Evolutionary conservation across 2,888 invertebrate genomes (phyloP), one percentile per base, ranked within the genome.

Genomic region (Zhengitettix transpicula): DNA sequence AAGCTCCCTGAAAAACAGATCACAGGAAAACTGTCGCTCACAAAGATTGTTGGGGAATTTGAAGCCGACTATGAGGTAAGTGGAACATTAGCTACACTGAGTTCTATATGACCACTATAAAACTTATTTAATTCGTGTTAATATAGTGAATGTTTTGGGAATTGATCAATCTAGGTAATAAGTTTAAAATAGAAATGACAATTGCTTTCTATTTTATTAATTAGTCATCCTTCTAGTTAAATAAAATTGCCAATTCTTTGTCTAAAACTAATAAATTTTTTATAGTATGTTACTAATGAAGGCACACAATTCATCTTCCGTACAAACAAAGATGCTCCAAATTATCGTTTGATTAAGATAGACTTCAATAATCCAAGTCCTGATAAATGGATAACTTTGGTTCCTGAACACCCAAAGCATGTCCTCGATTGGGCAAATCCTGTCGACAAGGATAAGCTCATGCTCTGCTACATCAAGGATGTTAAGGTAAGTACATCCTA

Each of bases 281-380:
- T 76, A 64, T 75, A 95, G 89, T 97, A 94, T 71, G 77, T 98
- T 16, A 90, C 94, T 28, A 97, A 95, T 73, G 83, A 87, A 64
- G 94, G 85, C 0, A 80, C 84, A 0, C 79, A 85, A 66, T 86
- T 87, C 65, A 82, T 89, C 69, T 89, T 98, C 73, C 84, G 88
- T 55, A 97, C 98, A 28, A 97, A 98, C 74, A 89, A 90, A 73
- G 81, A 91, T 72, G 90, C 98, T 1, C 90, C 95, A 9, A 93
- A 93, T 74, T 95, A 93, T 75, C 83, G 87, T 64, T 78, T 98
- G 52, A 83, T 97, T 69, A 79, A 81, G 65, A 90, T 97, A 65
- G 87, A 93, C 73, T 80, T 91, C 61, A 73, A 81, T 63, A 79
- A 86, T 69, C 83, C 83, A 10, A 76, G 75, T 0, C 81, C 87